These are phyloP conservation scores for Melanotaenia duboulayi DNA, from an alignment of 2,113 vertebrate species.

Conservation along the genomic window DNA sequence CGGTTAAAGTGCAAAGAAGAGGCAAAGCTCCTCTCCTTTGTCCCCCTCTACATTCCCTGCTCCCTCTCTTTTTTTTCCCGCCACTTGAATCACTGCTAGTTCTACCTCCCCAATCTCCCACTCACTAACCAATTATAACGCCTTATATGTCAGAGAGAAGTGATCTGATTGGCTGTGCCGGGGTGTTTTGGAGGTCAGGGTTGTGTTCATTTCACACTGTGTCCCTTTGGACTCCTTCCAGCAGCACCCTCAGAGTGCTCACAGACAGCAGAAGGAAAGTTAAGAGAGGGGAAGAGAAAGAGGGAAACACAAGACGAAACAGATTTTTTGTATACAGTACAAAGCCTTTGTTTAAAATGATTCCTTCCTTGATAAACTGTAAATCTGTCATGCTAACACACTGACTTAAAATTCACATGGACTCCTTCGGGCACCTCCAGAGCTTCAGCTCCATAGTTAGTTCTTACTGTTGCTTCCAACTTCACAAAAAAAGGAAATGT, in stretches of 20 bases:
- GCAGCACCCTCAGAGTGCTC: slow-evolving; percentile 38
- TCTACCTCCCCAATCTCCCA: slow-evolving; percentile 60
- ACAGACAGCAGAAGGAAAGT: slow-evolving; percentile 18
- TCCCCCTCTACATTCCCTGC: not conserved
- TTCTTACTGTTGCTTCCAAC: slow-evolving; percentile 35
- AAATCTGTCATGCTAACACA: slow-evolving; percentile 55
- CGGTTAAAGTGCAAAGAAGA: slow-evolving; percentile 62
- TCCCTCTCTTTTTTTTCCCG: slow-evolving; percentile 52
- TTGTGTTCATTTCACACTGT: slow-evolving; percentile 69
- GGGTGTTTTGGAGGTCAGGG: slow-evolving; percentile 72
- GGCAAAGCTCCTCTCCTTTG: slow-evolving; percentile 29
- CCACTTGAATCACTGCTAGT: slow-evolving; percentile 63
- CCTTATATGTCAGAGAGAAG: slow-evolving; percentile 31
- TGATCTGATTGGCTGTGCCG: slow-evolving; percentile 67
- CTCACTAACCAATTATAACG: slow-evolving; percentile 52
- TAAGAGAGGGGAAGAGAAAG: not conserved
- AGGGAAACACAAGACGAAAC: slow-evolving; percentile 10
- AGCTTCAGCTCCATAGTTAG: slow-evolving; percentile 37
- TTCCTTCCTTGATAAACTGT: slow-evolving; percentile 42
- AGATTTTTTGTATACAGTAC: slow-evolving; percentile 10
- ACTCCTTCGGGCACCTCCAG: slow-evolving; percentile 27
- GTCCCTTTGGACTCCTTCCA: slow-evolving; percentile 70
- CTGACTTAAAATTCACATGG: slow-evolving; percentile 43
- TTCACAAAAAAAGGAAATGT: slow-evolving; percentile 57
- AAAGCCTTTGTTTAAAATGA: slow-evolving; percentile 26